Base-by-base conservation (phyloP, 2,113 vertebrate genomes). In the Rhinoderma darwinii region DNA sequence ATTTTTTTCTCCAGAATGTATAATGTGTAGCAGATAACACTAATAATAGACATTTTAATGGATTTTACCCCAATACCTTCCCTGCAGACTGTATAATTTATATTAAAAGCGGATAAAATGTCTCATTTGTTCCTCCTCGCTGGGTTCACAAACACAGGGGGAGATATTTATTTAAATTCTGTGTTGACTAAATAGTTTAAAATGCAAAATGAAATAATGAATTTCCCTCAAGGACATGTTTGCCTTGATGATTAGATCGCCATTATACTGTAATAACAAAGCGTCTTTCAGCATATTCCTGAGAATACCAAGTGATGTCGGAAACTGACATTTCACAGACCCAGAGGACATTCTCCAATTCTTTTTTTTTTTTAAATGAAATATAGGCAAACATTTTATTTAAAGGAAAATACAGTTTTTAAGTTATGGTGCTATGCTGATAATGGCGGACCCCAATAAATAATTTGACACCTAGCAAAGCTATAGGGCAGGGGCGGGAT, bases 121-220 rank as follows among this genome's bases (percentile, higher is more conserved):
- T 86, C 63, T 86, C 41, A 86, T 82, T 86, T 81, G 85, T 86
- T 82, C 66, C 66, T 74, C n/a, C 77, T 86, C 77, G 73, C 25
- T 39, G 47, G 39, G 4, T 41, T 20, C n/a, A 27, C 43, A 66
- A 68, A 37, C 50, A 56, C 11, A n/a, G 12, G 12, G 39, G n/a
- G 15, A 5, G 2, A 11, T 47, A 84, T 30, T 43, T 75, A 75
- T 76, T 63, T 47, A 5, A 22, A 44, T 63, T 47, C 39, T n/a
- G 11, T 44, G 70, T 4, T 9, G 44, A 17, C 32, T n/a, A 14
- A 80, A 72, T 7, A 39, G 17, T 14, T 25, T 51, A 25, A 37
- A 43, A 68, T 72, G 74, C 79, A 70, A 72, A 56, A 51, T 54
- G 14, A 39, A 72, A 39, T n/a, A 70, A 72, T 86, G 51, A 80